Conservation (phyloP, 2,113 vertebrate species). For the Phrynosoma blainvillii region DNA sequence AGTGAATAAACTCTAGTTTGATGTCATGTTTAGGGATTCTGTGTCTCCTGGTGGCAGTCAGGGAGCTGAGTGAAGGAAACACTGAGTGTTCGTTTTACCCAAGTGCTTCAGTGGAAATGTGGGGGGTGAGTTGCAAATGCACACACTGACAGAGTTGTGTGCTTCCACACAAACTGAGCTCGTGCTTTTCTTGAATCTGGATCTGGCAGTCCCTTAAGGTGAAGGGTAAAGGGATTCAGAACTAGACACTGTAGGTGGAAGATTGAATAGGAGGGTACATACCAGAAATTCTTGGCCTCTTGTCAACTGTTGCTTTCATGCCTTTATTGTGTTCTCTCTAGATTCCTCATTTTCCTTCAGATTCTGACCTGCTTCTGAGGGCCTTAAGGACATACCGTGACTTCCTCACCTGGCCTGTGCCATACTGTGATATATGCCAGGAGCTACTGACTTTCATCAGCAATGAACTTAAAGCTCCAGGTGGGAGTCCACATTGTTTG, state of each 20-base stretch:
- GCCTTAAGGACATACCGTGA: slow-evolving; percentile 83
- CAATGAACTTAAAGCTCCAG: slow-evolving; percentile 89
- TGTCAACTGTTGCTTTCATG: not conserved
- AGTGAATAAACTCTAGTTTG: not conserved
- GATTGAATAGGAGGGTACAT: not conserved
- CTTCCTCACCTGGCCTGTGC: slow-evolving; percentile 95
- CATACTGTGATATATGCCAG: slow-evolving; percentile 87
- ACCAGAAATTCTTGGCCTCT: not conserved
- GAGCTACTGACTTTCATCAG: slow-evolving; percentile 88
- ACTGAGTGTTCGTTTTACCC: not conserved
- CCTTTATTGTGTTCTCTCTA: slow-evolving; percentile 49
- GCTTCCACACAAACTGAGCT: not conserved
- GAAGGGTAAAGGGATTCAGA: not conserved
- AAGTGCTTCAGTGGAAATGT: not conserved
- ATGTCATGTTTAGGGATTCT: not conserved
- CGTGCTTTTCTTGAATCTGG: not conserved
- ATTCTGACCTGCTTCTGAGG: slow-evolving; percentile 83
- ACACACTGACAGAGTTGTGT: not conserved
- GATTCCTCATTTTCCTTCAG: slow-evolving; percentile 87
- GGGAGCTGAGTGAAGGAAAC: not conserved
- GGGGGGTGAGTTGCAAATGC: not conserved
- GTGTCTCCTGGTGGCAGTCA: not conserved
- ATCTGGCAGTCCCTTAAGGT: too few species aligned
- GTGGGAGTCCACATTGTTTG: slow-evolving; percentile 66
- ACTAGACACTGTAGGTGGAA: not conserved